Evolutionary conservation across 2,113 vertebrate species (phyloP).

Genomic region (Australoheros scitulus): DNA sequence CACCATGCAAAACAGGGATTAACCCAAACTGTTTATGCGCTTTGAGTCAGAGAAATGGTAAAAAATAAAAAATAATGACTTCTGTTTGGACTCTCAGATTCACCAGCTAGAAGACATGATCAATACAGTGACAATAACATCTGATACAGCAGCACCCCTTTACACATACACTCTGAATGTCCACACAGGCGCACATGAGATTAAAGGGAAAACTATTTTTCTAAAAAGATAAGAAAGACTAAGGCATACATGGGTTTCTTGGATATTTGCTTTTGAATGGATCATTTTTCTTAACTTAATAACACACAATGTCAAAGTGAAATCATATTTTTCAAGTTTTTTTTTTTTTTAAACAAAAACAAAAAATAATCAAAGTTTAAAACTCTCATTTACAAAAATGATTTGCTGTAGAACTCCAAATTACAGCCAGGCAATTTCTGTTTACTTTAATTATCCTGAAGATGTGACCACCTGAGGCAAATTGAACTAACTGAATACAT

Average conservation of each 20-base stretch:
- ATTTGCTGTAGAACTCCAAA: background rate
- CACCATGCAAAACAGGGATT: background rate
- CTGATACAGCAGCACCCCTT: background rate
- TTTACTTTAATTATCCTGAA: slow-evolving; percentile 1
- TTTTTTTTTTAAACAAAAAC: background rate
- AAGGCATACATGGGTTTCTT: background rate
- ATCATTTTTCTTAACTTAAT: background rate
- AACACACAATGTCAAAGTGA: background rate
- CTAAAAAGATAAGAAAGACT: too few species aligned
- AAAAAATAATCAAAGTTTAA: background rate
- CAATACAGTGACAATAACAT: background rate
- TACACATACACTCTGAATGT: background rate
- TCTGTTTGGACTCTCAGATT: background rate
- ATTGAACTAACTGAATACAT: background rate
- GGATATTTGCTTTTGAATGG: background rate
- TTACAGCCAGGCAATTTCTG: background rate
- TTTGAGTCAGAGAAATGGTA: background rate
- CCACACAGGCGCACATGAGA: background rate
- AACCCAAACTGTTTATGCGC: background rate
- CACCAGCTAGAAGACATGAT: background rate
- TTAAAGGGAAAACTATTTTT: background rate
- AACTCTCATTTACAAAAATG: background rate
- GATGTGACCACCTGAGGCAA: background rate
- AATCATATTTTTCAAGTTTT: background rate
- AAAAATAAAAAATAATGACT: background rate